Base-by-base conservation (phyloP, 2,113 vertebrate species). In the Rhinoderma darwinii region DNA sequence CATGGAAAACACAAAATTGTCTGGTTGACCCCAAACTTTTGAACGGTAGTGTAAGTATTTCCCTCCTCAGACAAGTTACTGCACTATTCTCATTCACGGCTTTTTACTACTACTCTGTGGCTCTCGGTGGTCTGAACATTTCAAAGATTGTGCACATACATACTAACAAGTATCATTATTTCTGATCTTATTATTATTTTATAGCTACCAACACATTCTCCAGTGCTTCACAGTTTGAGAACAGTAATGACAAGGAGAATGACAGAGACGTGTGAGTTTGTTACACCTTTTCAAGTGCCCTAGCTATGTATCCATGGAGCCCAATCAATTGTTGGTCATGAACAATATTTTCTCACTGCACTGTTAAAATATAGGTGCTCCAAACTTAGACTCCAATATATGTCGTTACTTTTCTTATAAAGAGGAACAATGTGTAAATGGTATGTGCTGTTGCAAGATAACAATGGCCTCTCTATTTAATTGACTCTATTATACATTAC, bases 101-200 rank as follows among this genome's bases (percentile, higher is more conserved):
- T 59, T 80, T 51, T 80, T 80, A 56, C 1, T 56, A 76, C n/a
- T 1, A 17, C 41, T 61, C 51, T 14, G 22, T 61, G 20, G 6
- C 51, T 59, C 32, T 39, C 12, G 20, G 61, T 80, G 35, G 47
- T 32, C 77, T 59, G 20, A 51, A 80, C 30, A 80, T 56, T 80
- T 80, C 77, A 80, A 80, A 61, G 77, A 37, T 27, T 56, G 77
- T 59, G 77, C 77, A 80, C 77, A 41, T 61, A 80, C 77, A 41
- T 61, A 80, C 51, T 56, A 59, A 80, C 77, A 80, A 80, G 75
- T 41, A 80, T 59, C 41, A 80, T 80, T 80, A 51, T 50, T 37
- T 59, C 77, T 41, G 9, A 20, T 41, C 20, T 80, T 39, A 56
- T 80, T 79, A 79, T 59, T 80, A 59, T 59, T 80, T 80, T 35